Base-by-base conservation (phyloP, 1,140 invertebrate genomes). In the Aphelenchoides avenae region DNA sequence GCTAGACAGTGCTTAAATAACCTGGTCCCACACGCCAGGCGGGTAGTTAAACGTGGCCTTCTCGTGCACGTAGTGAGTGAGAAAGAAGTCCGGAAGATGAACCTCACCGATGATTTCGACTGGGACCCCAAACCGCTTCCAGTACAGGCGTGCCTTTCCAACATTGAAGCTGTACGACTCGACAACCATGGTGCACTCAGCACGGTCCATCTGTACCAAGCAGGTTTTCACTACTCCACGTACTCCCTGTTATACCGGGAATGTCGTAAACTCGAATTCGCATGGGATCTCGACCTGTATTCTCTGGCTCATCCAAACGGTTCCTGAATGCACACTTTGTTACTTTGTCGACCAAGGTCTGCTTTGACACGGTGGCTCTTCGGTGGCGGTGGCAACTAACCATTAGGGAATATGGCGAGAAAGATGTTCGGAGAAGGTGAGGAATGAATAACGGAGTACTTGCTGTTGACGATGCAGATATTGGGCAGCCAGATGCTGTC, bases 11-110 rank as follows among this genome's bases (percentile, higher is more conserved):
- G n/a, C n/a, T 20, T 27, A 18, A 41, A 52, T 13, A 3, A n/a
- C 18, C 30, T 75, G 71, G 57, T 74, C 72, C 72, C 72, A 74
- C 24, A 64, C 56, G 24, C 72, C 73, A 24, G 75, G 74, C 22
- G 73, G 73, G 65, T 75, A 75, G 18, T 77, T 41, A 39, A 74
- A 75, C 26, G 73, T 75, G n/a, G 57, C 69, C 46, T 75, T 73
- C 59, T 70, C 71, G 36, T 71, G 56, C 22, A 60, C 46, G 60
- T 59, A 73, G 36, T 70, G 64, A 3, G 71, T 65, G 46, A 76
- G 46, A 15, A 61, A 49, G 52, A 75, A 75, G 48, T 75, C 73
- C 3, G 73, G 73, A 27, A 75, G 41, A 55, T 73, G 66, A 2
- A 77, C 66, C 36, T 75, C 64, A 15, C 69, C 72, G 20, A 75